Evolutionary conservation across 2,113 vertebrate species (phyloP), one percentile per base, ranked within the genome.

Genomic region (Nannobrachium achirus): DNA sequence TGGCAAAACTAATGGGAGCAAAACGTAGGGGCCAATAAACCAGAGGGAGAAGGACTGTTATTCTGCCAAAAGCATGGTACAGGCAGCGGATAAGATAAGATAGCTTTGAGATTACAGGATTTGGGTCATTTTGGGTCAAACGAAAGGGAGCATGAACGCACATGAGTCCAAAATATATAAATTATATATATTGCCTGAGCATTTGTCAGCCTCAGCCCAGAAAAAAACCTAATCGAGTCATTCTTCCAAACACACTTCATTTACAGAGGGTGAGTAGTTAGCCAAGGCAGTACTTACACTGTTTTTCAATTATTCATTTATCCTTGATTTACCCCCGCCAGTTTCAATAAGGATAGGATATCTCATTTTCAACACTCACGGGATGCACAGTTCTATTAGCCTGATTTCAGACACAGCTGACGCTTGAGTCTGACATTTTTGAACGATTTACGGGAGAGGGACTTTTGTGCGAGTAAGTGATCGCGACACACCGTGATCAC

Each of bases 81-180:
- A 78, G 76, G 68, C 75, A 51, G 53, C 67, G 63, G 59, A 57
- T n/a, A n/a, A 64, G 81, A 90, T 61, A 66, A 18, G 50, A 84
- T 79, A 41, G 25, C 56, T 66, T 46, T 68, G 64, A 82, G 62
- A 88, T 81, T 65, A 74, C 67, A 19, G 64, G 78, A 89, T 82
- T 62, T 74, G 50, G 79, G 69, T 75, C 76, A 77, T 83, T 80
- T 73, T 80, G 69, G 78, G 78, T 82, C 80, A 80, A 62, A 81
- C 56, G 66, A 82, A 81, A 79, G 40, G 44, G 53, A 71, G 61
- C 2, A 8, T 71, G 69, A 70, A 61, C 14, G 63, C 48, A 52
- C 58, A 78, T 68, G 79, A 81, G 18, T 84, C 75, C 76, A n/a
- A n/a, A n/a, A n/a, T n/a, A n/a, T n/a, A n/a, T n/a, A n/a, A n/a